Percentiles rank a stretch among this genome's conserved stretches.
Evolutionary conservation across 2,113 vertebrate genomes (phyloP).

Genomic region (Nicator chloris): DNA sequence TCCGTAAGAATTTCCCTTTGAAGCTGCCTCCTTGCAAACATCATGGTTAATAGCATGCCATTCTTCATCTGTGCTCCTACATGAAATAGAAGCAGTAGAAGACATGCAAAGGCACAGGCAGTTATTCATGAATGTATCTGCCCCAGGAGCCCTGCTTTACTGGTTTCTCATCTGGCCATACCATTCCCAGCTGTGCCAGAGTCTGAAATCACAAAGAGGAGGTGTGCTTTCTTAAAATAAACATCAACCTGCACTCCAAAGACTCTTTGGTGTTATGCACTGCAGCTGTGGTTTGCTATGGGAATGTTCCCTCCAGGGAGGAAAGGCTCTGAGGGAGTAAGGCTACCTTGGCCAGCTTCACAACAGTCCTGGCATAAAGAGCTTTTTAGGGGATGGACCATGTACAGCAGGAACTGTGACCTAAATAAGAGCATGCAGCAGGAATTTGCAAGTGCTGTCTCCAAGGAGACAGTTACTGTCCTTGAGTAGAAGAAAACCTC

Average conservation of each 20-base stretch:
- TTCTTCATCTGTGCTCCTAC: not conserved
- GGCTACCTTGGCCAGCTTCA: not conserved
- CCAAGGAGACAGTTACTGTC: not conserved
- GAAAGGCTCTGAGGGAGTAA: not conserved
- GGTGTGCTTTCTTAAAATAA: not conserved
- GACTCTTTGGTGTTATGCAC: not conserved
- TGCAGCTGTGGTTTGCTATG: not conserved
- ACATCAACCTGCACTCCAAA: not conserved
- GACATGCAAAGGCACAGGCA: not conserved
- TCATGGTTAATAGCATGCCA: rapidly evolving
- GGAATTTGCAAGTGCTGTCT: not conserved
- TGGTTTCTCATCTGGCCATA: not conserved
- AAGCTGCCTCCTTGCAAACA: not conserved
- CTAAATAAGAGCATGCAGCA: not conserved
- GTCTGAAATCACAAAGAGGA: not conserved
- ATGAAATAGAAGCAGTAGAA: not conserved
- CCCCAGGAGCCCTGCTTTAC: not conserved
- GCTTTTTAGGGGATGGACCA: not conserved
- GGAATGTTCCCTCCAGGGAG: not conserved
- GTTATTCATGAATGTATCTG: not conserved
- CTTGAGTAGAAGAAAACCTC: not conserved
- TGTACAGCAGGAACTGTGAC: not conserved
- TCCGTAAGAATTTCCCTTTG: not conserved
- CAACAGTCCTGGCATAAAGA: not conserved
- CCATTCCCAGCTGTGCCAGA: not conserved